phyloP scores from a whole-genome alignment of 2,113 vertebrate genomes.

The Hemichromis elongatus region DNA sequence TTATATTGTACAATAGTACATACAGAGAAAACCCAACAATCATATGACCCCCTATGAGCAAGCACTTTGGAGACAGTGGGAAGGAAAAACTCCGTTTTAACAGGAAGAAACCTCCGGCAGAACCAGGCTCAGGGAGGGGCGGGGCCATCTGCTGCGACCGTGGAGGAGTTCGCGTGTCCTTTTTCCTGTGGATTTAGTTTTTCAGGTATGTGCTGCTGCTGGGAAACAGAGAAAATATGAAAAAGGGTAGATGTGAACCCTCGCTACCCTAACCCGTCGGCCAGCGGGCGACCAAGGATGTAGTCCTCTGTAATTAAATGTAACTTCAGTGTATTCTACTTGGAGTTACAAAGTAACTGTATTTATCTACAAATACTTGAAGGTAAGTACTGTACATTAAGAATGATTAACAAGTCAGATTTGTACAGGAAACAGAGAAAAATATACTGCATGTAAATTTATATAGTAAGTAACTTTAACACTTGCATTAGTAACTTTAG shows the following conservation, averaged over 20 bases:
- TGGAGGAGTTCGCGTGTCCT: background rate
- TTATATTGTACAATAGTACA: too few species aligned
- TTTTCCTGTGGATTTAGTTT: background rate
- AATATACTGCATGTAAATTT: background rate
- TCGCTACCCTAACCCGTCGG: background rate
- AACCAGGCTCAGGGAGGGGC: too few species aligned
- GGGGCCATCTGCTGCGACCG: too few species aligned
- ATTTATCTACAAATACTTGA: background rate
- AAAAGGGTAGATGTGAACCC: background rate
- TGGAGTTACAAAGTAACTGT: background rate
- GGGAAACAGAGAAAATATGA: background rate
- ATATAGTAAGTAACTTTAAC: background rate
- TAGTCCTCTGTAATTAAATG: background rate
- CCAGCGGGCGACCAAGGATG: rapidly evolving
- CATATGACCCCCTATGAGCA: too few species aligned
- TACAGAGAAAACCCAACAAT: too few species aligned
- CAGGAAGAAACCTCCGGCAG: too few species aligned
- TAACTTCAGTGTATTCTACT: background rate
- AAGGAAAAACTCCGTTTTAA: too few species aligned
- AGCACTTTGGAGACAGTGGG: too few species aligned
- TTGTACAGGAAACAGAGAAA: background rate
- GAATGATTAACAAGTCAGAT: background rate
- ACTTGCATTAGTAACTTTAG: background rate
- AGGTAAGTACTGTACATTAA: background rate
- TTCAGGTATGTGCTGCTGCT: background rate